Evolutionary conservation across 2,888 invertebrate species (phyloP).

Genomic region (Crioceris asparagi): DNA sequence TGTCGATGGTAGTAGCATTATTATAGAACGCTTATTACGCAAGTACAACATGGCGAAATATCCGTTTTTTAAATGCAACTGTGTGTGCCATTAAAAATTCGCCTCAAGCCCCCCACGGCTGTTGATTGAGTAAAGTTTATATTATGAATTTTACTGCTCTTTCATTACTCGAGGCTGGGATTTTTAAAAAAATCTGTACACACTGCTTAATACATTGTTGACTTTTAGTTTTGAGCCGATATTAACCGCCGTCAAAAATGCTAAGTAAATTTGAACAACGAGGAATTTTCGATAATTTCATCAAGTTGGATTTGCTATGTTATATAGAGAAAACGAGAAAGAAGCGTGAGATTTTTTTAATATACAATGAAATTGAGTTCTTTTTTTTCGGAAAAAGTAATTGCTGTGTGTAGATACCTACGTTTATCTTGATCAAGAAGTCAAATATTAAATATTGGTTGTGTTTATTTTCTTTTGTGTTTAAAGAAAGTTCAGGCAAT

Average conservation of each 20-base stretch:
- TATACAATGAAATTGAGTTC: too few species aligned
- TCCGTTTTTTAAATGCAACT: constrained; percentile 26
- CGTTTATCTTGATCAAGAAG: too few species aligned
- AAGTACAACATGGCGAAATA: constrained; percentile 9
- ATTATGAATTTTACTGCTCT: constrained; percentile 37
- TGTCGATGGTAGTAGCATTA: too few species aligned
- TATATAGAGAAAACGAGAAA: too few species aligned
- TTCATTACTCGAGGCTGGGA: constrained; percentile 34
- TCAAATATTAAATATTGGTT: too few species aligned
- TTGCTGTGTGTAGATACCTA: too few species aligned
- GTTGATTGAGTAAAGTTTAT: constrained; percentile 36
- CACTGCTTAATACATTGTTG: constrained; percentile 32
- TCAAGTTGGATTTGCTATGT: constrained; percentile 1
- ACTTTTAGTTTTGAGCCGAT: constrained; percentile 33
- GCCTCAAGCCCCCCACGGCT: constrained; percentile 29
- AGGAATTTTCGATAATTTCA: constrained; percentile 2
- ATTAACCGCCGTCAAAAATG: constrained; percentile 29
- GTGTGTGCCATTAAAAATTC: constrained; percentile 30
- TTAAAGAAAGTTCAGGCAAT: too few species aligned
- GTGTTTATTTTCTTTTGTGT: too few species aligned
- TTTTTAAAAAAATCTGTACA: constrained; percentile 35
- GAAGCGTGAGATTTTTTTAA: too few species aligned
- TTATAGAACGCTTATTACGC: background rate
- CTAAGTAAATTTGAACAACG: constrained; percentile 26
- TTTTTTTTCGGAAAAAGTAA: too few species aligned